Base-by-base conservation (phyloP, 2,888 invertebrate species). In the Heliconius sara region DNA sequence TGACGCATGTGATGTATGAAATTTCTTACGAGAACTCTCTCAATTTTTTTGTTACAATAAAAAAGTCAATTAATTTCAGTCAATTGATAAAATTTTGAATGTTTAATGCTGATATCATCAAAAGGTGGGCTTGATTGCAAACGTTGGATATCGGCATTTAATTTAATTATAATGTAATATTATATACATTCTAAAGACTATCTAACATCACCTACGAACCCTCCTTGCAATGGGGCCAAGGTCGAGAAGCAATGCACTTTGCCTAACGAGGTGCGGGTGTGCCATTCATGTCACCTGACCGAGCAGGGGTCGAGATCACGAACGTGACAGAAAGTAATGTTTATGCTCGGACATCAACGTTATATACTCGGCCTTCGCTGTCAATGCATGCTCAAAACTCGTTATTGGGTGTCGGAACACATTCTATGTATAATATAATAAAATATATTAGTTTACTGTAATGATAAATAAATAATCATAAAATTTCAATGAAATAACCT, bases 251-350 rank as follows among this genome's bases (percentile, higher is more conserved):
- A 82, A 80, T 78, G 83, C 83, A 80, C 81, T 84, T 78, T 81
- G 71, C 78, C 80, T 83, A 84, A 84, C 80, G 83, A 83, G 81
- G 73, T 79, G 73, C 82, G 79, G 77, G 80, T 79, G 71, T 79
- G 80, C 80, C 80, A 81, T 81, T 82, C 82, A 81, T 78, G 79
- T 77, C 81, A 81, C 74, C 70, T 71, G 77, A 77, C 79, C 74
- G 79, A 79, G 75, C 74, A 74, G 73, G 66, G 73, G 74, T 78
- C 78, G 78, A 78, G 78, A 78, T 73, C 78, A 73, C 73, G 78
- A 78, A 78, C 78, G 78, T 78, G 78, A 66, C 78, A 78, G 66
- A 78, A 78, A 73, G 60, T 76, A 63, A 76, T 52, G 60, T 63
- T 73, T 39, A 63, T 74, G 73, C 67, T 60, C 67, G 65, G 57